Conservation (phyloP, 2,797 vertebrate species). For the Anas capensis region DNA sequence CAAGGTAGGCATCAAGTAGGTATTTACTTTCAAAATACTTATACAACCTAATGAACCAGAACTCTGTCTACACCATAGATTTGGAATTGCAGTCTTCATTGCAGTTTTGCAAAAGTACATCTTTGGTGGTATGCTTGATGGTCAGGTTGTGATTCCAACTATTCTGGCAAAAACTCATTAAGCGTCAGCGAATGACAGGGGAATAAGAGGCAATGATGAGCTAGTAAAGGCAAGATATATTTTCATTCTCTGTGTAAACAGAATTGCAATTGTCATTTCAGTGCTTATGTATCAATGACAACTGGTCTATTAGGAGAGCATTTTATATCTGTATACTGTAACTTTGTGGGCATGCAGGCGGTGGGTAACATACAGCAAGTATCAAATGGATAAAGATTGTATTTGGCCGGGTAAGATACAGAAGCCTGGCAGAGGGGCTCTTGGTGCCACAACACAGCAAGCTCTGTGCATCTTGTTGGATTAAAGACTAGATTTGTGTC, state of each 20-base stretch:
- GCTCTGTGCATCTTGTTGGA: slow-evolving; percentile 79
- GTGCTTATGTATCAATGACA: neutral
- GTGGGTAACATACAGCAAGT: slow-evolving; percentile 42
- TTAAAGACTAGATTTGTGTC: slow-evolving; percentile 84
- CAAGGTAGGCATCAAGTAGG: neutral
- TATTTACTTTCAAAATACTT: neutral
- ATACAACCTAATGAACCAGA: neutral
- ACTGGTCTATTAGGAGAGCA: neutral
- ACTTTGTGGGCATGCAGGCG: neutral
- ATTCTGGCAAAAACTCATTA: slow-evolving; percentile 43
- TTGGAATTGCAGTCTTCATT: neutral
- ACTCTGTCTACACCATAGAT: neutral
- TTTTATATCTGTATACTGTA: slow-evolving; percentile 29
- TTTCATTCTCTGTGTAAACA: slow-evolving; percentile 31
- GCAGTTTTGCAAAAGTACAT: neutral
- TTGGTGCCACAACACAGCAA: slow-evolving; percentile 64
- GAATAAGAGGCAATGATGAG: neutral
- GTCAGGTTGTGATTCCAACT: slow-evolving; percentile 12
- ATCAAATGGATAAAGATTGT: slow-evolving; percentile 59
- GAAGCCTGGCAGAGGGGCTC: slow-evolving; percentile 56
- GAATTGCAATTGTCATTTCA: neutral
- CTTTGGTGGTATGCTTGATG: neutral
- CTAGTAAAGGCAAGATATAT: neutral
- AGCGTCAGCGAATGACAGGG: neutral
- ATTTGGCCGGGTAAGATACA: slow-evolving; percentile 54